Evolutionary conservation across 92 coral and sea anemone genomes (phyloP).

Genomic region (Ricordea florida): DNA sequence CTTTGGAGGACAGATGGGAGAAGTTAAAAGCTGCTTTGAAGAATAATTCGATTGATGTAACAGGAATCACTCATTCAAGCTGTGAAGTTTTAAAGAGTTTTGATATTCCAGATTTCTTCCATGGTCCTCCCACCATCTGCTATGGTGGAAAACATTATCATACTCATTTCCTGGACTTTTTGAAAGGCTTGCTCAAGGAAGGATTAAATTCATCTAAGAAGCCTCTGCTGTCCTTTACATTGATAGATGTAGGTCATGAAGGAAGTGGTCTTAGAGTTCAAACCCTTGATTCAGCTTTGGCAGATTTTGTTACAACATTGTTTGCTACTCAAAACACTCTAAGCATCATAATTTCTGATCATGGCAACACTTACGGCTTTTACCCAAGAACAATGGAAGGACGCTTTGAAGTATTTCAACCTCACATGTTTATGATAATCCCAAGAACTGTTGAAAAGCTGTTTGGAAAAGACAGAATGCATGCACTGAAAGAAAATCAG

Average conservation of each 20-base stretch:
- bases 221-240: conserved; percentile 68
- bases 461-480: conserved; percentile 56
- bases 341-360: conserved; percentile 78
- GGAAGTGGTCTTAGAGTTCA: conserved; percentile 65
- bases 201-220: conserved; percentile 10
- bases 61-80: conserved; percentile 69
- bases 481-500: conserved; percentile 56
- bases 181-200: conserved; percentile 18
- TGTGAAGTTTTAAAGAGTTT: conserved; percentile 46
- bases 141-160: conserved; percentile 60
- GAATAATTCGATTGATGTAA: conserved; percentile 43
- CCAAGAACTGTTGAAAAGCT: conserved; percentile 47
- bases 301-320: conserved; percentile 45
- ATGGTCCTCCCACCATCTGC: conserved; percentile 38
- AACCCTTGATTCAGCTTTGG: conserved; percentile 56
- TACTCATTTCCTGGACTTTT: conserved; percentile 41
- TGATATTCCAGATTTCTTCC: conserved; percentile 21
- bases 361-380: conserved; percentile 74
- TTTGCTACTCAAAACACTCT: conserved; percentile 69
- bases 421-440: conserved; percentile 68
- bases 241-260: conserved; percentile 67
- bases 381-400: conserved; percentile 74
- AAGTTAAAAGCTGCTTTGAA: conserved; percentile 30
- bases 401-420: conserved; percentile 75
- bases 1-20: conserved; percentile 34